phyloP scores from a whole-genome alignment of 2,797 vertebrate genomes.

The Enteromius mattozi region DNA sequence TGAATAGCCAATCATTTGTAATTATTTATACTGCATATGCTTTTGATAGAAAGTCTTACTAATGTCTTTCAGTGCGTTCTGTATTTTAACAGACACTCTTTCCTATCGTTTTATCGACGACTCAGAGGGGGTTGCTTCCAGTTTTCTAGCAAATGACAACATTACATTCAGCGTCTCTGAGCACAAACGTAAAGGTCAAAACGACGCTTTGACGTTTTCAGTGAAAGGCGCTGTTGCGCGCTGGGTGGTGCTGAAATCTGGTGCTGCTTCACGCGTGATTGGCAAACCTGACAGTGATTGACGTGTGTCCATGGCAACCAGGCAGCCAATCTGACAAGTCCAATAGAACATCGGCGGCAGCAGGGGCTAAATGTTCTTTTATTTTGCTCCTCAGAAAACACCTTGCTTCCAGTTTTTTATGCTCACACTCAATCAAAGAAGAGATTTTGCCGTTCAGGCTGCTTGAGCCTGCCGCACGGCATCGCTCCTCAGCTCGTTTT shows the following conservation, averaged over 20 bases:
- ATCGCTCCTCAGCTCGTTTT: constrained; percentile 68
- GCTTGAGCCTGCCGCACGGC: constrained; percentile 74
- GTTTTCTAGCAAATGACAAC: constrained; percentile 38
- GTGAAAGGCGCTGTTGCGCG: constrained; percentile 73
- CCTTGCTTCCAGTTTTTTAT: constrained; percentile 75
- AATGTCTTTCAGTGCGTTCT: background rate
- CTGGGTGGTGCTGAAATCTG: constrained; percentile 82
- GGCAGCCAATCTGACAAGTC: constrained; percentile 88
- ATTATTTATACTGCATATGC: background rate
- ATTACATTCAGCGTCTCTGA: constrained; percentile 65
- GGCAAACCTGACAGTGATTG: constrained; percentile 90
- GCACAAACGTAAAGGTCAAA: constrained; percentile 78
- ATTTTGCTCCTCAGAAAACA: constrained; percentile 76
- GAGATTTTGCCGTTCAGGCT: constrained; percentile 74
- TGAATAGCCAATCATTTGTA: constrained; percentile 1
- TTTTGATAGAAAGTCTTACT: background rate
- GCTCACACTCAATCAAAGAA: constrained; percentile 74
- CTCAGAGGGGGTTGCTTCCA: constrained; percentile 24
- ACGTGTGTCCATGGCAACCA: constrained; percentile 90
- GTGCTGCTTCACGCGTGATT: constrained; percentile 82
- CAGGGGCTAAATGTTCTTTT: constrained; percentile 80
- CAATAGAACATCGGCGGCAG: constrained; percentile 83
- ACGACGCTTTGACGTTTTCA: constrained; percentile 73
- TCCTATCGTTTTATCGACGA: constrained; percentile 31
- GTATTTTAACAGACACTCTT: constrained; percentile 23